Evolutionary conservation across 2,797 vertebrate genomes (phyloP), one percentile per base, ranked within the genome.

Genomic region (Sphaeramia orbicularis): DNA sequence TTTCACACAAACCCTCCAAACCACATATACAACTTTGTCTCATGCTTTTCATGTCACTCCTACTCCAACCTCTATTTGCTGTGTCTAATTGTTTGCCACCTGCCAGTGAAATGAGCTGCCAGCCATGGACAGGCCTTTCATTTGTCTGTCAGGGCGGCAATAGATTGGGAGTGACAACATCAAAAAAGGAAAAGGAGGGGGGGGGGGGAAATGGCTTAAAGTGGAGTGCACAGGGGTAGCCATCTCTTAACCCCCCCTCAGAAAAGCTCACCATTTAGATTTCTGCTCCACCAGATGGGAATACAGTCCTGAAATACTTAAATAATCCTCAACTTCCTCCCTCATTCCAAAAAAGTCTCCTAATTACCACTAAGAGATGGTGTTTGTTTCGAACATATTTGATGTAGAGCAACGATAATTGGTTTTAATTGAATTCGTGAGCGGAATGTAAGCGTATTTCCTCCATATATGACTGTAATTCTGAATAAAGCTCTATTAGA

Each of bases 21-120:
- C 56, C 87, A 70, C 89, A 92, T 95, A 94, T 96, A 95, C 95
- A 95, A 96, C 96, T 96, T 96, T 94, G 94, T 96, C 95, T 95
- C 94, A 94, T 94, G 95, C 95, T 96, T 96, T 95, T 96, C 95
- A 96, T 96, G 95, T 96, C 95, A 94, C 95, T 92, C 94, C 93
- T 81, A 57, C 30, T 61, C 80, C 89, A 91, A 92, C 94, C 93
- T 96, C 95, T 96, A 96, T 98, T 97, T 97, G 95, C 95, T 95
- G 95, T 96, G 96, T 98, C 96, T 98, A 99, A 99, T 99, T 98
- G 97, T 99, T 97, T 97, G 95, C 96, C 97, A 97, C 96, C 97
- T 98, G 97, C 96, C 96, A 97, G 95, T 89, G 95, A 96, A 97
- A 99, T 97, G 97, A 98, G 95, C 97, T 93, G 92, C 93, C 93